Conservation (phyloP, 2,113 vertebrate genomes). For the Beaufortia kweichowensis region DNA sequence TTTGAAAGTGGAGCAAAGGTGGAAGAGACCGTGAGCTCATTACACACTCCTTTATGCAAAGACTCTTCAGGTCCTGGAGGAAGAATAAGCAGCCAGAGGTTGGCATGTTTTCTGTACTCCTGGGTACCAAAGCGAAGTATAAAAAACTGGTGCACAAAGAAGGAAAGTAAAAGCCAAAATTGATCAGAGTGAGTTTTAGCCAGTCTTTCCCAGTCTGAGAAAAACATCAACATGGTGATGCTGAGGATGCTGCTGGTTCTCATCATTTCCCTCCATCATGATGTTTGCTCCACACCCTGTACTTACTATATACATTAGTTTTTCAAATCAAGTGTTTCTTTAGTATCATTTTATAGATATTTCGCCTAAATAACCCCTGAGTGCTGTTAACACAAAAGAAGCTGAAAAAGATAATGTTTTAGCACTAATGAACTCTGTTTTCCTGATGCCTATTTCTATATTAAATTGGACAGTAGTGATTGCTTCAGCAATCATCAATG, state of each 20-base stretch:
- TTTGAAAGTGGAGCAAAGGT: constrained; percentile 30
- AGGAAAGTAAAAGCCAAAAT: neutral
- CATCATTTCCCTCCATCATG: too few relatives aligned
- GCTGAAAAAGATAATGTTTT: too few relatives aligned
- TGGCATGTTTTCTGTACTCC: constrained; percentile 32
- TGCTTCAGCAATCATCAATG: too few relatives aligned
- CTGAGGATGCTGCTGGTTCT: neutral
- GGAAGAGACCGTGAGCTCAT: constrained; percentile 12
- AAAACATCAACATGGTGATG: neutral
- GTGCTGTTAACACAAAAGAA: too few relatives aligned
- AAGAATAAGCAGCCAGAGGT: neutral
- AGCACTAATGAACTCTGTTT: too few relatives aligned
- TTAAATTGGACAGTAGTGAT: too few relatives aligned
- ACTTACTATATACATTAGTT: too few relatives aligned
- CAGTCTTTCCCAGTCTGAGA: neutral
- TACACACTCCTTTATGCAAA: constrained; percentile 34
- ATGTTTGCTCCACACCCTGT: too few relatives aligned
- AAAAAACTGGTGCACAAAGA: constrained; percentile 2
- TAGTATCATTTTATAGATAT: too few relatives aligned
- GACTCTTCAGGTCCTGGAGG: constrained; percentile 33
- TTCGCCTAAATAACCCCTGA: too few relatives aligned
- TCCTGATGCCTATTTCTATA: too few relatives aligned
- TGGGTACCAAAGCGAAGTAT: constrained; percentile 20
- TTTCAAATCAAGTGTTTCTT: too few relatives aligned
- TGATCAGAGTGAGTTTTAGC: constrained; percentile 18